phyloP scores from a whole-genome alignment of 1,140 invertebrate species.

The Drosophila carrolli region DNA sequence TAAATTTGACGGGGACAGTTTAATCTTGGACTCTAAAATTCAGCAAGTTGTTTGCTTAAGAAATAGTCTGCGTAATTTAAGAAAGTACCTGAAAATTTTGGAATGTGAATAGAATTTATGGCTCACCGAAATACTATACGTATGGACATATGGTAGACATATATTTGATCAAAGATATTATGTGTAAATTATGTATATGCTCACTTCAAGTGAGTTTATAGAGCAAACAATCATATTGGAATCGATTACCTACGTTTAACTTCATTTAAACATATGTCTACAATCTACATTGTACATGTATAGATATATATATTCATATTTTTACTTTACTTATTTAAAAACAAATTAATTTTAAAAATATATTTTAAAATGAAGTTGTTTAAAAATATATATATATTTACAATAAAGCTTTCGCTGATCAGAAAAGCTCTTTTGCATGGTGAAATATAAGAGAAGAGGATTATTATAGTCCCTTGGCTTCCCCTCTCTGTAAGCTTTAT shows the following conservation, averaged over 20 bases:
- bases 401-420: conserved; percentile 2
- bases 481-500: conserved; percentile 5
- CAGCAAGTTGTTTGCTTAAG: conserved; percentile 15
- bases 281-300: no score
- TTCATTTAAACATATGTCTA: no score
- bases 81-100: conserved; percentile 6
- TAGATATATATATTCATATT: no score
- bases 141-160: not conserved
- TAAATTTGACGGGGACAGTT: conserved; percentile 68
- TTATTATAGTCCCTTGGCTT: conserved; percentile 5
- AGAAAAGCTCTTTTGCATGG: not conserved
- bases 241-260: no score
- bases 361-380: not conserved
- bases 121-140: not conserved
- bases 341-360: not conserved
- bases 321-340: not conserved
- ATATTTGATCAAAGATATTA: not conserved
- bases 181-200: not conserved
- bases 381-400: not conserved
- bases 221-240: not conserved
- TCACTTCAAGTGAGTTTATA: not conserved
- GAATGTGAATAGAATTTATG: not conserved
- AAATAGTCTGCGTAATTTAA: conserved; percentile 34
- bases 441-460: conserved; percentile 54
- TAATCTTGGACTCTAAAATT: conserved; percentile 61